phyloP scores from a whole-genome alignment of 2,888 invertebrate genomes.

The Cecidostiba fungosa region DNA sequence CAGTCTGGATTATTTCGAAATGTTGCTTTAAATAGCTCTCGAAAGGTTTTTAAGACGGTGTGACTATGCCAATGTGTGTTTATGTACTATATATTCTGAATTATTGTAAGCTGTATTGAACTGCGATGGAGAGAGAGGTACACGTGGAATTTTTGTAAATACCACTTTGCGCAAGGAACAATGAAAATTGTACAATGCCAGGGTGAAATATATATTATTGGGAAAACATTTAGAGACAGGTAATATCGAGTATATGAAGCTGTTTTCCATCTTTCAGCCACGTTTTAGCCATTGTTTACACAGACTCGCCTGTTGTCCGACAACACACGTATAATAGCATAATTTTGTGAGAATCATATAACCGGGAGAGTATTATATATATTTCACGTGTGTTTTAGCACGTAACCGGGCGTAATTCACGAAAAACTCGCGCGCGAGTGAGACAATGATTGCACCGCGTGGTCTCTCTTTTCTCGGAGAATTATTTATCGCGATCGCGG shows the following conservation, averaged over 20 bases:
- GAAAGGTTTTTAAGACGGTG: not conserved
- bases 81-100: not conserved
- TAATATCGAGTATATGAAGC: not conserved
- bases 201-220: conserved; percentile 15
- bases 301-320: not conserved
- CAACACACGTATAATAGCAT: conserved; percentile 27
- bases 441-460: conserved; percentile 29
- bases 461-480: not conserved
- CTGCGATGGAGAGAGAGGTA: not conserved
- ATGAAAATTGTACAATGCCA: conserved; percentile 13
- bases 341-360: conserved; percentile 39
- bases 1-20: not conserved
- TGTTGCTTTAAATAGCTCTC: not conserved
- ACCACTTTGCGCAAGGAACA: conserved; percentile 1
- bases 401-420: conserved; percentile 8
- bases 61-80: too few relatives aligned
- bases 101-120: not conserved
- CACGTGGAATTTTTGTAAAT: not conserved
- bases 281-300: not conserved
- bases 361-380: not conserved
- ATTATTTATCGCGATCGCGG: conserved; percentile 41
- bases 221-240: not conserved
- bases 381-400: not conserved
- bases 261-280: not conserved
- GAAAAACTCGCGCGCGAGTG: conserved; percentile 34